These are phyloP conservation scores for Caenorhabditis sinica DNA, from an alignment of 2,888 invertebrate species.

Conservation along the genomic window DNA sequence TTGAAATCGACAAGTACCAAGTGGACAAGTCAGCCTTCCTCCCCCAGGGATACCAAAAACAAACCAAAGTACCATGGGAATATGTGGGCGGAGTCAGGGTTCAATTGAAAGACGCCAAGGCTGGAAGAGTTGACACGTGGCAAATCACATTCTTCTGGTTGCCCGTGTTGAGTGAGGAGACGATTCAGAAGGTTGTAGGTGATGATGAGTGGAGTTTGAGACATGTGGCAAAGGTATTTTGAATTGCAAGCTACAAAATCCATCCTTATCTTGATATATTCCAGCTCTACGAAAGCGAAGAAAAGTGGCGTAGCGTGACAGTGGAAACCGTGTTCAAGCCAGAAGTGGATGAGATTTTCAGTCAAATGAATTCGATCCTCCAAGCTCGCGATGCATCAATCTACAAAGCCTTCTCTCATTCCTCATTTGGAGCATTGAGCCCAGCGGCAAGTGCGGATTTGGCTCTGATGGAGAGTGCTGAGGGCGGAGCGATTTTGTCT, in stretches of 20 bases:
- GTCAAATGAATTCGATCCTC: slow-evolving; percentile 59
- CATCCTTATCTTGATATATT: background rate
- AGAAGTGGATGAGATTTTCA: slow-evolving; percentile 49
- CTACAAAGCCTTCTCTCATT: slow-evolving; percentile 61
- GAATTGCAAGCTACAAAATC: background rate
- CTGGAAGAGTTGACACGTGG: slow-evolving; percentile 58
- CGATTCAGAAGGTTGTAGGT: slow-evolving; percentile 52
- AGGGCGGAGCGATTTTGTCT: slow-evolving; percentile 46
- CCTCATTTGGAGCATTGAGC: slow-evolving; percentile 41
- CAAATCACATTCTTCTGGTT: slow-evolving; percentile 63
- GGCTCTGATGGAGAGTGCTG: slow-evolving; percentile 59
- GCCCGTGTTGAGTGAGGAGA: slow-evolving; percentile 45
- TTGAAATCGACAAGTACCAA: slow-evolving; percentile 68
- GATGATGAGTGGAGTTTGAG: slow-evolving; percentile 62
- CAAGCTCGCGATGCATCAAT: slow-evolving; percentile 59
- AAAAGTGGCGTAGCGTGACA: slow-evolving; percentile 57
- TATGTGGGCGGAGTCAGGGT: slow-evolving; percentile 63
- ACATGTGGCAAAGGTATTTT: slow-evolving; percentile 40
- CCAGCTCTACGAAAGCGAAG: slow-evolving; percentile 58
- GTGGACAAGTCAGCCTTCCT: slow-evolving; percentile 67
- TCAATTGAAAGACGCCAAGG: slow-evolving; percentile 61
- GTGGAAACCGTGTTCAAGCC: slow-evolving; percentile 45
- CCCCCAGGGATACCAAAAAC: slow-evolving; percentile 72
- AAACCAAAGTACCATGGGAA: slow-evolving; percentile 69
- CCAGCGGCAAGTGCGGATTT: slow-evolving; percentile 54